Conservation (phyloP, 1,140 invertebrate species). For the Oryctes rhinoceros region DNA sequence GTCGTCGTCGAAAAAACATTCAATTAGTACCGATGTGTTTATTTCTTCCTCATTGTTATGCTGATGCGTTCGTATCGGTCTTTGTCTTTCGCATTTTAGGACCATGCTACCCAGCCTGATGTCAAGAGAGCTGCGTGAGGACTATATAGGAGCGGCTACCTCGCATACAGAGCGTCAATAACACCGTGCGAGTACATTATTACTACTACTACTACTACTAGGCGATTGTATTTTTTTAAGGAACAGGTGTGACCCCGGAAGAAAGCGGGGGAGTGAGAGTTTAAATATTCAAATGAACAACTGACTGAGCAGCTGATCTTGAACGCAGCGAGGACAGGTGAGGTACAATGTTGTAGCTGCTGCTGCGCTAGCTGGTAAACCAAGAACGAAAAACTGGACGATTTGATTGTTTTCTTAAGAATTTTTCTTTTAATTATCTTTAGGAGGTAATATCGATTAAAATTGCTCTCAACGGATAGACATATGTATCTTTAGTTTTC, state of each 20-base stretch:
- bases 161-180: background rate
- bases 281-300: conserved; percentile 52
- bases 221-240: background rate
- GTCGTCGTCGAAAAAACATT: conserved; percentile 7
- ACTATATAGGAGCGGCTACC: background rate
- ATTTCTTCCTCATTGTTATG: conserved; percentile 29
- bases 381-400: too few relatives aligned
- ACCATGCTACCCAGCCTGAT: background rate
- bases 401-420: too few relatives aligned
- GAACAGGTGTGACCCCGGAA: conserved; percentile 51
- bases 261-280: conserved; percentile 47
- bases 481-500: too few relatives aligned
- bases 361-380: too few relatives aligned
- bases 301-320: conserved; percentile 50
- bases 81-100: background rate
- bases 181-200: background rate
- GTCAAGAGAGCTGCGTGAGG: background rate
- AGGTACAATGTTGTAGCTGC: background rate
- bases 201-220: conserved; percentile 12
- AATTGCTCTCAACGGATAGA: too few relatives aligned
- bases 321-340: conserved; percentile 45
- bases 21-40: conserved; percentile 17
- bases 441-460: too few relatives aligned
- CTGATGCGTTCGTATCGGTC: background rate
- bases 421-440: too few relatives aligned